Base-by-base conservation (phyloP, 1,140 invertebrate genomes). In the Hydropsyche tenuis region DNA sequence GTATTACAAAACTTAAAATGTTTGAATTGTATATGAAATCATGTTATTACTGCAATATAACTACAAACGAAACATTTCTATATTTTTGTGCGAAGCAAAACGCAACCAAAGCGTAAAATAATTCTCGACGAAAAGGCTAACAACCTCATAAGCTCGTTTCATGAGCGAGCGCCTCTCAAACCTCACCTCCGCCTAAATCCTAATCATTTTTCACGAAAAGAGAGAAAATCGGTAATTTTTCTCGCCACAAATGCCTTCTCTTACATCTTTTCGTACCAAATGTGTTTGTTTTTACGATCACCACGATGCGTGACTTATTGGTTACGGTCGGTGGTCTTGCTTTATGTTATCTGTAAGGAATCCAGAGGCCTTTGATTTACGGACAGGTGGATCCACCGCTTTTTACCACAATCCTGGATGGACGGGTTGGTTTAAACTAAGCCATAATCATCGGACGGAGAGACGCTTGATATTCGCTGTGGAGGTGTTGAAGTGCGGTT, bases 221-320 rank as follows among this genome's bases (percentile, higher is more conserved):
- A 37, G 30, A 4, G 30, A 9, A 37, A 37, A 37, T 37, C 9
- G 3, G 30, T 37, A 3, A 37, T 37, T 37, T 37, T 37, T 9
- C 30, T 4, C 30, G n/a, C n/a, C n/a, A n/a, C n/a, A n/a, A n/a
- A n/a, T n/a, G n/a, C n/a, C n/a, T n/a, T n/a, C n/a, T n/a, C n/a
- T n/a, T n/a, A n/a, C n/a, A n/a, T n/a, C n/a, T n/a, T n/a, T n/a
- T 37, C 30, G 30, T 37, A 37, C 9, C 9, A 37, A 3, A 9
- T 37, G 30, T 70, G 48, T 70, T 70, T 70, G 30, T 70, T 70
- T 68, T 70, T 56, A 56, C 56, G n/a, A 42, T 69, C 53, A 53
- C 30, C 74, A n/a, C 66, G 64, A 66, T 64, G 72, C 75, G 75
- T 76, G 72, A 76, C 75, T 73, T 76, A 73, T 76, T 76, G 72